Evolutionary conservation across 2,113 vertebrate species (phyloP), one percentile per base, ranked within the genome.

Genomic region (Chloebia gouldiae): DNA sequence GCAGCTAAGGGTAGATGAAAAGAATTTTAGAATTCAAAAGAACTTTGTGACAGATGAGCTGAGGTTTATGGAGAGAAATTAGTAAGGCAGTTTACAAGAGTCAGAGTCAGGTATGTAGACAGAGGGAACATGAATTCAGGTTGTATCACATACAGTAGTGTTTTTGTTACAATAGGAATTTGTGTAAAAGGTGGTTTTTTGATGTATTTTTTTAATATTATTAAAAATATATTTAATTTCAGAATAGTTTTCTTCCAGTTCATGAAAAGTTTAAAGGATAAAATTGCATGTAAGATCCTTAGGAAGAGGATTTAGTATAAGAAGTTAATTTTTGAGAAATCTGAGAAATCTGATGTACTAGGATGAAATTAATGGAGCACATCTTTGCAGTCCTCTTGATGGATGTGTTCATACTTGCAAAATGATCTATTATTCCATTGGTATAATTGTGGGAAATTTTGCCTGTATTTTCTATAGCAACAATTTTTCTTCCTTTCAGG

Each of bases 401-500:
- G 60, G 28, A 47, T 4, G 1, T 64, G 18, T 91, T 82, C 35
- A 63, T 23, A 57, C 28, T 73, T 81, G 24, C 19, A 40, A 15
- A 49, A 69, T 37, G 30, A 50, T 79, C 39, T 24, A 0, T 82
- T 77, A 20, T 71, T 63, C 59, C n/a, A 3, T 65, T 44, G n/a
- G 7, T 79, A 6, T 56, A 50, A 59, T 53, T n/a, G 57, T 86
- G 64, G 40, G 91, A 81, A 50, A 18, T 16, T 13, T 9, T 80
- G 27, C 69, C 47, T 72, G 0, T 37, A 7, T 84, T 88, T 80
- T 88, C 35, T 35, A 5, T 28, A 45, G 66, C 59, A 75, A 66
- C 33, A 21, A n/a, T 27, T 50, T 81, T 83, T 89, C 44, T 94
- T 35, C 81, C 37, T 92, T 96, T 40, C 95, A 99, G 99, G 98